phyloP scores from a whole-genome alignment of 2,797 vertebrate genomes.

The Hemitrygon akajei region DNA sequence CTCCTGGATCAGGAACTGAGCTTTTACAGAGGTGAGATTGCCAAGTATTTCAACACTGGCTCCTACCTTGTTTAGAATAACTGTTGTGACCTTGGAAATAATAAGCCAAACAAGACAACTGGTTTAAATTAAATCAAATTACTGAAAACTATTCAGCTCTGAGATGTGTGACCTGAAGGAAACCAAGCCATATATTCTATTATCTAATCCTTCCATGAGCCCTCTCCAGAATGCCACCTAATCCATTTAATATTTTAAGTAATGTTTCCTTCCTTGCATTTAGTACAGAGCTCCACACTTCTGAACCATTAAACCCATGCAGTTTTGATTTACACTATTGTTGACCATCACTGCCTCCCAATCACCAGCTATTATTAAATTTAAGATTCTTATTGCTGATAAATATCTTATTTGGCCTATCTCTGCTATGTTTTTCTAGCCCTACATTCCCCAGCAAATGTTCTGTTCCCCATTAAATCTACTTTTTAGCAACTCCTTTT shows the following conservation, averaged over 20 bases:
- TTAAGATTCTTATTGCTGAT: background rate
- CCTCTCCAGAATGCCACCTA: background rate
- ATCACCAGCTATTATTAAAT: background rate
- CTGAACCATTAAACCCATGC: background rate
- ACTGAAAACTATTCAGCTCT: background rate
- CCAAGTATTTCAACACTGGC: background rate
- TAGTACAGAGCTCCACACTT: background rate
- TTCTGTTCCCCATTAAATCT: no score
- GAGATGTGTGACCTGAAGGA: background rate
- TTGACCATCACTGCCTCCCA: background rate
- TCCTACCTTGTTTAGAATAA: background rate
- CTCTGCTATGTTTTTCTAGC: background rate
- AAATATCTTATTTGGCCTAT: background rate
- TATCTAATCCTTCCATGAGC: background rate
- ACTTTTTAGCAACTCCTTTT: no score
- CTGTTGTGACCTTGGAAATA: background rate
- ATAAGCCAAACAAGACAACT: background rate
- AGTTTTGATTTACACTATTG: background rate
- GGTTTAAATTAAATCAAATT: background rate
- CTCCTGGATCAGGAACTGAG: background rate
- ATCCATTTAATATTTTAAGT: background rate
- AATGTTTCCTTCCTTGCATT: background rate
- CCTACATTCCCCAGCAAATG: background rate
- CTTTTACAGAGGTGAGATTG: background rate
- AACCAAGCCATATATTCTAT: background rate